Evolutionary conservation across 2,113 vertebrate genomes (phyloP).

Genomic region (Leptodactylus fuscus): DNA sequence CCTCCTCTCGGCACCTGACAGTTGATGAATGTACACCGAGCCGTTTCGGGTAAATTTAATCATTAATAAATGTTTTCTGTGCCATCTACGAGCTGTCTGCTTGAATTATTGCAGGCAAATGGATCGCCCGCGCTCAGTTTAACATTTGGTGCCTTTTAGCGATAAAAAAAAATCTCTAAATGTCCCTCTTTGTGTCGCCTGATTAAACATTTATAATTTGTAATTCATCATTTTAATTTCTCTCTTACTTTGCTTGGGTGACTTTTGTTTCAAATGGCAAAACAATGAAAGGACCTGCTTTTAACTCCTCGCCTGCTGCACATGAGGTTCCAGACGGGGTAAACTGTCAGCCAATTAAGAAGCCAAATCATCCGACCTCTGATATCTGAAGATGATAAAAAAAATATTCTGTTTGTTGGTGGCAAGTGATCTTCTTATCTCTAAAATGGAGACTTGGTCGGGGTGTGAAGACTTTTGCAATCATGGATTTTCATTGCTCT

Average conservation of each 20-base stretch:
- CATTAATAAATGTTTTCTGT: conserved; percentile 63
- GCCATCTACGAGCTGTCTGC: conserved; percentile 62
- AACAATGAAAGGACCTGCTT: not conserved
- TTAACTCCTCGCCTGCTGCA: conserved; percentile 12
- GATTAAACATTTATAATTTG: conserved; percentile 52
- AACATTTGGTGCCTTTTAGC: conserved; percentile 55
- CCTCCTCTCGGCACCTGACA: conserved; percentile 55
- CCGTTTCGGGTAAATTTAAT: conserved; percentile 61
- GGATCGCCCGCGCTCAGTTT: conserved; percentile 60
- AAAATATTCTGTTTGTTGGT: not conserved
- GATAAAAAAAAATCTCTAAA: conserved; percentile 45
- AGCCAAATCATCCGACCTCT: not conserved
- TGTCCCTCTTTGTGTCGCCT: conserved; percentile 41
- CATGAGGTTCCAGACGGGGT: not conserved
- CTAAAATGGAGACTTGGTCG: too few species aligned
- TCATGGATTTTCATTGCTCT: too few species aligned
- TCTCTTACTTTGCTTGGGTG: conserved; percentile 17
- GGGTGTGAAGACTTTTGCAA: too few species aligned
- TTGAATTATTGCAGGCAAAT: conserved; percentile 59
- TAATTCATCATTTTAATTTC: conserved; percentile 41
- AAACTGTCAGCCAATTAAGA: not conserved
- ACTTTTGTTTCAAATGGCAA: conserved; percentile 47
- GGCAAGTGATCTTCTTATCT: too few species aligned
- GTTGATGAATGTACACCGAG: conserved; percentile 38
- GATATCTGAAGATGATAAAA: not conserved